Evolutionary conservation across 2,113 vertebrate genomes (phyloP).

Genomic region (Phylloscopus whistleri): DNA sequence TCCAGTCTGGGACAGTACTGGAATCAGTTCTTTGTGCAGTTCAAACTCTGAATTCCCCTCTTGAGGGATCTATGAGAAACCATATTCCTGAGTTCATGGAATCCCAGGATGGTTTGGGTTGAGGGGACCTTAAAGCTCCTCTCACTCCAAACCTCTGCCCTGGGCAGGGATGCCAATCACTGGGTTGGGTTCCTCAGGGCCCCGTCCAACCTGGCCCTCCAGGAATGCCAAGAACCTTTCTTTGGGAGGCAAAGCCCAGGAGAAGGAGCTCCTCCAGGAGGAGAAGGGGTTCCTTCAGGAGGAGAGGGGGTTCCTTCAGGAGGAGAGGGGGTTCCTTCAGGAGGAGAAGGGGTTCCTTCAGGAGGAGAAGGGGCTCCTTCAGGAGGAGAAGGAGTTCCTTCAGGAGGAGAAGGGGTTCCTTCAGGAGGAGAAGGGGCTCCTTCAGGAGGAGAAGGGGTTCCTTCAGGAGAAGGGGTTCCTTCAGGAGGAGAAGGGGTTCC

Average conservation of each 20-base stretch:
- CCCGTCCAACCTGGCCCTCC: not conserved
- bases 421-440: too few species aligned
- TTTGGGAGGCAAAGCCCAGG: not conserved
- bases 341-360: not conserved
- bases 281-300: too few species aligned
- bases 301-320: too few species aligned
- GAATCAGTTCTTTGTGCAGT: not conserved
- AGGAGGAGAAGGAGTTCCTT: not conserved
- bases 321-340: too few species aligned
- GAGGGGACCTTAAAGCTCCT: too few species aligned
- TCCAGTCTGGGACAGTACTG: not conserved
- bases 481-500: too few species aligned
- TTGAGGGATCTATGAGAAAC: not conserved
- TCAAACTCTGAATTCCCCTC: not conserved
- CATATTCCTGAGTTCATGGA: not conserved
- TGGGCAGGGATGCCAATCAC: rapidly evolving
- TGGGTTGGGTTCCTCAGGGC: not conserved
- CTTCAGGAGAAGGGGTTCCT: too few species aligned
- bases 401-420: too few species aligned
- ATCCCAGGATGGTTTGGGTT: not conserved
- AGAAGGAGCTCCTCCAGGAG: not conserved
- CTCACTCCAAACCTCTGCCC: not conserved
- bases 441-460: not conserved
- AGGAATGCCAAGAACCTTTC: not conserved
- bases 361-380: too few species aligned